Base-by-base conservation (phyloP, 2,888 invertebrate genomes). In the Acanthosepion pharaonis region DNA sequence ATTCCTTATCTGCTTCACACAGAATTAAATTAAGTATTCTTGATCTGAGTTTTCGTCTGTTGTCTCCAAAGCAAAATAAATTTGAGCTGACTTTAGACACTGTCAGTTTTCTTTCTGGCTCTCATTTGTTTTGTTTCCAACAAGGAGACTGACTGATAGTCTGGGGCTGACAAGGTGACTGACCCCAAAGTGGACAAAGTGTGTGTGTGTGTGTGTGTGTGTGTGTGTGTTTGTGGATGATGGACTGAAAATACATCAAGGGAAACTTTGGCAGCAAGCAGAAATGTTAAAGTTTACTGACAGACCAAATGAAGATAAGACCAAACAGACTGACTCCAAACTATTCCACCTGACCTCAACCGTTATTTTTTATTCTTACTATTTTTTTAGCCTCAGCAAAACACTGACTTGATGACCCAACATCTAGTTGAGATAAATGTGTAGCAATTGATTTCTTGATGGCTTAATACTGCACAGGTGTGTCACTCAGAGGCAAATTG, bases 71-170 rank as follows among this genome's bases (percentile, higher is more conserved):
- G 33, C 23, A 78, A 78, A 78, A 78, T 78, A 78, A 78, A 78
- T 78, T 78, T 15, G 33, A 78, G 78, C n/a, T 11, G 78, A n/a
- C 78, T 78, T 78, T 78, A 33, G 78, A 33, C 15, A 78, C n/a
- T 78, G 78, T 78, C 78, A 78, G 78, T n/a, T 78, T 78, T 78
- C 78, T 33, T 78, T 78, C 78, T 78, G n/a, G 33, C n/a, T 33
- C 78, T 78, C 78, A 78, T 78, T 78, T 78, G 78, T 78, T 78
- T 33, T 78, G 33, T 78, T 78, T 78, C 78, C n/a, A 78, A 78
- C n/a, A 11, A 33, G 78, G 78, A 78, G 78, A 78, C n/a, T 78
- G 33, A 78, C 78, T 78, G 33, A 78, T 78, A 78, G 78, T 78
- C 78, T 78, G 78, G 33, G 33, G 78, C n/a, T 78, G 78, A 78